phyloP scores from a whole-genome alignment of 2,888 invertebrate genomes.

The Netelia fuscicornis region DNA sequence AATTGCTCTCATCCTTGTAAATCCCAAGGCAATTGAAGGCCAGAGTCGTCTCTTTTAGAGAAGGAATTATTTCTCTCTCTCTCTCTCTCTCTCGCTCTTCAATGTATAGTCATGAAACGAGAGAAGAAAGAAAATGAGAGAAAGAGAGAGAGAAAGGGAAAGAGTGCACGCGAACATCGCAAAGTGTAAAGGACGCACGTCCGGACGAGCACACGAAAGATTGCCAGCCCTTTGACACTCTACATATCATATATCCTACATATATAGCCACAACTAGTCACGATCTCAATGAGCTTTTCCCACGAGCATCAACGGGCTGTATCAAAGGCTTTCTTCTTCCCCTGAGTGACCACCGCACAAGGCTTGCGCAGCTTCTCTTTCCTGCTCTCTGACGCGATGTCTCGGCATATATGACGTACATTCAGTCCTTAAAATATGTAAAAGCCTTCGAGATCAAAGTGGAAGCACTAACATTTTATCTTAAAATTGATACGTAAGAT shows the following conservation, averaged over 20 bases:
- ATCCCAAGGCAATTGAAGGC: slow-evolving; percentile 57
- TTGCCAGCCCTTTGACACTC: slow-evolving; percentile 46
- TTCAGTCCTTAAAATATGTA: slow-evolving; percentile 10
- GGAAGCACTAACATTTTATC: not conserved
- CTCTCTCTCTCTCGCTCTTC: not conserved
- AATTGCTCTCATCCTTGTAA: slow-evolving; percentile 52
- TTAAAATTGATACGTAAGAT: not conserved
- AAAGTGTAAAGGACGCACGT: slow-evolving; percentile 56
- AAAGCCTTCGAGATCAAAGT: slow-evolving; percentile 2
- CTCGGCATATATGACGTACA: slow-evolving; percentile 6
- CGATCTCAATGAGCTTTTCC: slow-evolving; percentile 53
- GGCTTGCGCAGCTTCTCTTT: slow-evolving; percentile 36
- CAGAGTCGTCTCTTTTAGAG: slow-evolving; percentile 20
- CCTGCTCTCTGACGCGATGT: slow-evolving; percentile 23
- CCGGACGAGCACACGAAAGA: slow-evolving; percentile 41
- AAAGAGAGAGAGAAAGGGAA: not conserved
- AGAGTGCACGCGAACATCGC: slow-evolving; percentile 36
- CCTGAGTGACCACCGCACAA: slow-evolving; percentile 29
- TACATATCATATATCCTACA: not conserved
- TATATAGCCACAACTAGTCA: slow-evolving; percentile 24
- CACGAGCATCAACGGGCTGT: slow-evolving; percentile 34
- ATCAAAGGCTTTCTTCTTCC: slow-evolving; percentile 58
- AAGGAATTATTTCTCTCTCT: slow-evolving; percentile 12
- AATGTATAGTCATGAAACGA: not conserved
- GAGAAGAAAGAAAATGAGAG: not conserved